These are phyloP conservation scores for Rhadina sibilatrix DNA, from an alignment of 2,113 vertebrate genomes.

Conservation along the genomic window DNA sequence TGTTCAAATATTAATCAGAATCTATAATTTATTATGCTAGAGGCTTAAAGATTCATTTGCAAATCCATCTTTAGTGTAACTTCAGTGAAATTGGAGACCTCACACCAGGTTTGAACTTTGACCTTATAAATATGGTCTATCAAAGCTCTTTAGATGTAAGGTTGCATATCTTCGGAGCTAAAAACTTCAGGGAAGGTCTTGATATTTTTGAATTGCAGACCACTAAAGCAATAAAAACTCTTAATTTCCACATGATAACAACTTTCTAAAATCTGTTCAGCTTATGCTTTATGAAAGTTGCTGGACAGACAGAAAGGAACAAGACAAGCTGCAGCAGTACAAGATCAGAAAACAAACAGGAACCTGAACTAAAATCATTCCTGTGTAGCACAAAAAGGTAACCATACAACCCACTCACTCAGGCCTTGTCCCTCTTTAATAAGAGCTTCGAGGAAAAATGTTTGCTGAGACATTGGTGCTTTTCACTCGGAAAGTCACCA, in stretches of 20 bases:
- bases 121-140: not conserved
- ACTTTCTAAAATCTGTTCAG: not conserved
- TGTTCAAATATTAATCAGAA: not conserved
- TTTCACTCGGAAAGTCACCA: not conserved
- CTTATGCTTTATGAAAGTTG: not conserved
- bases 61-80: not conserved
- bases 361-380: not conserved
- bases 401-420: not conserved
- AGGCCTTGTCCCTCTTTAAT: not conserved
- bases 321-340: not conserved
- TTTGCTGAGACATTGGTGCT: not conserved
- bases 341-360: not conserved
- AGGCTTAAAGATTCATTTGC: not conserved
- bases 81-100: not conserved
- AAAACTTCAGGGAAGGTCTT: not conserved
- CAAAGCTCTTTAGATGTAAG: not conserved
- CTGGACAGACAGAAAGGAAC: not conserved
- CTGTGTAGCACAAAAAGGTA: not conserved
- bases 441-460: not conserved
- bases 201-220: not conserved
- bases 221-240: not conserved
- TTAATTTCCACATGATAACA: not conserved
- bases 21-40: not conserved
- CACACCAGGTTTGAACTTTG: not conserved
- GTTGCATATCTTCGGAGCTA: not conserved